Conservation (phyloP, 2,113 vertebrate genomes). For the Onychostoma macrolepis region DNA sequence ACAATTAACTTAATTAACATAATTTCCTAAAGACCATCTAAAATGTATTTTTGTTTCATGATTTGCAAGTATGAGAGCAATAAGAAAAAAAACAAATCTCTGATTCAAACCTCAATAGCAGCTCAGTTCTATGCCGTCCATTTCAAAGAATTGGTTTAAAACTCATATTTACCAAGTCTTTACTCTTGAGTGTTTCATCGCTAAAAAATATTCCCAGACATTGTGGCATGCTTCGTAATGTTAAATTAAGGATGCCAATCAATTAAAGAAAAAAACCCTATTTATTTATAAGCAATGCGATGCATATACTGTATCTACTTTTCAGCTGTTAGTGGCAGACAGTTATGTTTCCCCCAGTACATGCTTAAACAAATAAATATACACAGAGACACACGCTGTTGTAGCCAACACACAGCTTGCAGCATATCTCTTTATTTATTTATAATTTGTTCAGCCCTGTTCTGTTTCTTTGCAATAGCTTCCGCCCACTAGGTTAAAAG, state of each 20-base stretch:
- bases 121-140: no score
- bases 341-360: neutral
- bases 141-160: no score
- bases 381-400: conserved; percentile 29
- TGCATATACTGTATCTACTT: neutral
- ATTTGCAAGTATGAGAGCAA: neutral
- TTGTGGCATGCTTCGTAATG: no score
- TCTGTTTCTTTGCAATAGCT: conserved; percentile 47
- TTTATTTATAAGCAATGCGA: neutral
- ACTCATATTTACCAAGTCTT: no score
- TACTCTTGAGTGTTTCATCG: no score
- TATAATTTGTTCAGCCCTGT: conserved; percentile 3
- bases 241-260: neutral
- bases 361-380: conserved; percentile 24
- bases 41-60: neutral
- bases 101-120: no score
- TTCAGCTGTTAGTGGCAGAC: neutral
- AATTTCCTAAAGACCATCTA: neutral
- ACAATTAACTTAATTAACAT: neutral
- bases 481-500: conserved; percentile 46
- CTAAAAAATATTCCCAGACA: no score
- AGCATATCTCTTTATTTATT: conserved; percentile 36
- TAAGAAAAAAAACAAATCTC: neutral
- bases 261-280: neutral
- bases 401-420: neutral